Base-by-base conservation (phyloP, 2,888 invertebrate genomes). In the Cheilosia pagana region DNA sequence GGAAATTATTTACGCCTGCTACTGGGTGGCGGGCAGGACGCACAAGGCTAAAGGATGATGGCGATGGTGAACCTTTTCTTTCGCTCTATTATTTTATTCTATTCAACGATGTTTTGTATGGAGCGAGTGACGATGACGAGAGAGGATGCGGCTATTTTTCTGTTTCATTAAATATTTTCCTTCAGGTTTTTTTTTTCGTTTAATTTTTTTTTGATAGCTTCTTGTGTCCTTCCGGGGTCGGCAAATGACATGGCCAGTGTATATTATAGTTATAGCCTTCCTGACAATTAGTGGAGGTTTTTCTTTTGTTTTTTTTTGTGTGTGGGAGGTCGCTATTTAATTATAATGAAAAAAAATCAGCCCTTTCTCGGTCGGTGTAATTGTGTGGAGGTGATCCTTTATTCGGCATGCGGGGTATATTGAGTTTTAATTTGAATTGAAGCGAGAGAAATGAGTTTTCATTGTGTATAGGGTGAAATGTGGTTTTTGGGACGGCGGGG, bases 1-100 rank as follows among this genome's bases (percentile, higher is more conserved):
- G 67, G 59, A 83, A 74, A 74, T 83, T 83, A 83, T 83, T 83
- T 74, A 74, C 79, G 74, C 68, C 63, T 68, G 74, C 55, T 67
- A 23, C 41, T 23, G 57, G 63, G 25, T 48, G 39, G 23, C 50
- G 8, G 28, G 28, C 28, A 28, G 8, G 28, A 28, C 16, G 60
- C 10, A 14, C 28, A 19, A 12, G 21, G 48, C 10, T 16, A 35
- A 31, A 48, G 16, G 16, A 25, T 41, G 52, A 28, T 28, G 28
- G 8, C 28, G 50, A 28, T 28, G 28, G 8, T 8, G 50, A 28
- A 43, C 55, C 28, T 31, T 45, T 48, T 12, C 35, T 14, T 25
- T 21, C 14, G 52, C 45, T 19, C 39, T 25, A 41, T 60, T 72
- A 52, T 65, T 74, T 60, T 31, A 67, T 81, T 62, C 23, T 67